These are phyloP conservation scores for Archaeoteleia sp. DNA, from an alignment of 2,888 invertebrate genomes.

Conservation along the genomic window DNA sequence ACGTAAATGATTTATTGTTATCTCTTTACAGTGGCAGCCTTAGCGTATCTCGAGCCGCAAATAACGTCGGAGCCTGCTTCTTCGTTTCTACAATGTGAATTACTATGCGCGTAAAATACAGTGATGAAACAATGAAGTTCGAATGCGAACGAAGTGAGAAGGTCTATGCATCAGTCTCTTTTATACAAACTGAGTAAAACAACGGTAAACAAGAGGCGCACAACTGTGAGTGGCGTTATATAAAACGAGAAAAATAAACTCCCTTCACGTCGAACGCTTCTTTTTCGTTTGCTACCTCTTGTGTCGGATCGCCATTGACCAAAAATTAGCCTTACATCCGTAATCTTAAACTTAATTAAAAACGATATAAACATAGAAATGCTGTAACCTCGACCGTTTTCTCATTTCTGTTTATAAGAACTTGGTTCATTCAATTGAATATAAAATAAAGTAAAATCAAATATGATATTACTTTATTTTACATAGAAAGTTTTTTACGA, in stretches of 20 bases:
- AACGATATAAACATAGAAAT: slow-evolving; percentile 59
- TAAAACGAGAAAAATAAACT: slow-evolving; percentile 31
- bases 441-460: slow-evolving; percentile 12
- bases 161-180: slow-evolving; percentile 66
- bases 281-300: slow-evolving; percentile 24
- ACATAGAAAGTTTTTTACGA: too few species aligned
- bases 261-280: slow-evolving; percentile 32
- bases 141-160: slow-evolving; percentile 55
- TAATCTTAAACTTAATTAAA: slow-evolving; percentile 57
- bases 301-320: slow-evolving; percentile 42
- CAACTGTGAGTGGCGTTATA: slow-evolving; percentile 42
- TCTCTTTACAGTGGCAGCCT: slow-evolving; percentile 57
- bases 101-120: slow-evolving; percentile 52
- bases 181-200: slow-evolving; percentile 64
- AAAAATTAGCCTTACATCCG: slow-evolving; percentile 50
- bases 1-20: slow-evolving; percentile 60
- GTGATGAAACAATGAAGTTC: slow-evolving; percentile 56
- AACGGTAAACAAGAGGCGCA: slow-evolving; percentile 60
- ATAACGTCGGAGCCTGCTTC: slow-evolving; percentile 31
- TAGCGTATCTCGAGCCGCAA: slow-evolving; percentile 37
- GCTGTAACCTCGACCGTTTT: slow-evolving; percentile 44
- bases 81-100: slow-evolving; percentile 49
- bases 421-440: slow-evolving; percentile 10
- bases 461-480: too few species aligned
- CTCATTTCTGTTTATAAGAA: too few species aligned